A percentile compares a stretch with the other conserved stretches of the same genome.
Conservation (phyloP, 2,888 invertebrate genomes). For the Endomychus coccineus region DNA sequence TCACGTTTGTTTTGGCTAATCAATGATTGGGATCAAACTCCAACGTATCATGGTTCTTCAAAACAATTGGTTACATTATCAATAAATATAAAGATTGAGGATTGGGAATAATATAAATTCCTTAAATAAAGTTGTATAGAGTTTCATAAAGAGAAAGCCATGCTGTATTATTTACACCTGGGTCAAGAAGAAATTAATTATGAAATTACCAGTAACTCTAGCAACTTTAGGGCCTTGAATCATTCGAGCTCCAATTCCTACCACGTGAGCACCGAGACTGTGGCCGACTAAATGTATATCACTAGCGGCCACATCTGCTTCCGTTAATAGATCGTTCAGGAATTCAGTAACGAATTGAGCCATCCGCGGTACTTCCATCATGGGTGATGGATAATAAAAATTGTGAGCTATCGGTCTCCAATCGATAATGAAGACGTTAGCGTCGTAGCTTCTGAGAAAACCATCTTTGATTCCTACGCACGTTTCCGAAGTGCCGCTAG, state of each 20-base stretch:
- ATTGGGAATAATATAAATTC: no score
- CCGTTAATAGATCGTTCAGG: slow-evolving; percentile 37
- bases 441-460: slow-evolving; percentile 31
- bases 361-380: slow-evolving; percentile 42
- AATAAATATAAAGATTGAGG: no score
- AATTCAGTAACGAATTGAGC: slow-evolving; percentile 48
- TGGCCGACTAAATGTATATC: slow-evolving; percentile 52
- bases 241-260: slow-evolving; percentile 39
- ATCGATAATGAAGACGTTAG: slow-evolving; percentile 43
- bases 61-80: no score
- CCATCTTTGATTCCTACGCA: slow-evolving; percentile 44
- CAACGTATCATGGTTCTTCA: no score
- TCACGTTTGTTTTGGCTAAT: no score
- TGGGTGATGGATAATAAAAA: slow-evolving; percentile 33
- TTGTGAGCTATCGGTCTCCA: slow-evolving; percentile 26
- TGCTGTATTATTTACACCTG: no score
- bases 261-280: slow-evolving; percentile 52
- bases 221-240: slow-evolving; percentile 44
- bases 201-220: slow-evolving; percentile 56
- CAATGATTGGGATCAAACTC: no score
- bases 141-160: no score
- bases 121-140: no score
- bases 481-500: slow-evolving; percentile 40
- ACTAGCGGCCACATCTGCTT: slow-evolving; percentile 33
- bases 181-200: no score